These are phyloP conservation scores for Micromussa lordhowensis DNA, from an alignment of 92 coral and sea anemone species.

Conservation along the genomic window DNA sequence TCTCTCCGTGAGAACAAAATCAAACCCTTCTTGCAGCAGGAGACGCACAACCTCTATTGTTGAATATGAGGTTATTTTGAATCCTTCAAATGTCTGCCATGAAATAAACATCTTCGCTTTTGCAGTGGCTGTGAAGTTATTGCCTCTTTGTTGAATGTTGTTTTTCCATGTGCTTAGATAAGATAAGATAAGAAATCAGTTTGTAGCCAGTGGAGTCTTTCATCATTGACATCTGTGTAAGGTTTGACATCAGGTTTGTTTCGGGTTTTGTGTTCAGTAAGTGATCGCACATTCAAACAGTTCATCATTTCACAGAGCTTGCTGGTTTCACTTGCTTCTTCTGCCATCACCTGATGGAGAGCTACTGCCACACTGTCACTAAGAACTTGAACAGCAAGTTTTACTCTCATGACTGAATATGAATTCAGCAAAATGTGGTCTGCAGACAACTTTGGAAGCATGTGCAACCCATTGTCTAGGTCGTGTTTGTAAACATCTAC, in stretches of 20 bases:
- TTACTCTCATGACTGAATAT: conserved; percentile 37
- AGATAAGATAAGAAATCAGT: conserved; percentile 38
- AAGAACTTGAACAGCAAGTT: conserved; percentile 42
- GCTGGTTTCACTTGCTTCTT: conserved; percentile 37
- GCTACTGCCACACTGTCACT: conserved; percentile 53
- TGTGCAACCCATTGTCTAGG: conserved; percentile 38
- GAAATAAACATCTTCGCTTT: conserved; percentile 17
- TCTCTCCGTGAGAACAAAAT: conserved; percentile 19
- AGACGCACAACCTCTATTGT: conserved; percentile 14
- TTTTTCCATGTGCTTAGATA: conserved; percentile 56
- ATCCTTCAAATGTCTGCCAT: conserved; percentile 18
- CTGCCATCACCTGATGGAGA: conserved; percentile 32
- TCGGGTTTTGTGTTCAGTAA: conserved; percentile 36
- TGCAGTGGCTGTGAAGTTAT: conserved; percentile 27
- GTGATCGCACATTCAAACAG: conserved; percentile 54
- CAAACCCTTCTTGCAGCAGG: conserved; percentile 15
- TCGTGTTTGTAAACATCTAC: conserved; percentile 20
- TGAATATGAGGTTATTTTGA: conserved; percentile 16
- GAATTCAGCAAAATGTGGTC: conserved; percentile 45
- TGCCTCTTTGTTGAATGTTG: conserved; percentile 37
- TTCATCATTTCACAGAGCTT: conserved; percentile 54
- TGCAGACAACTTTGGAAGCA: conserved; percentile 21
- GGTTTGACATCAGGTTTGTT: conserved; percentile 43
- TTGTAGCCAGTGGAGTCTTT: conserved; percentile 41
- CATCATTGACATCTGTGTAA: conserved; percentile 43